These are phyloP conservation scores for Drosophila nasuta DNA, from an alignment of 1,140 invertebrate species.

Conservation along the genomic window DNA sequence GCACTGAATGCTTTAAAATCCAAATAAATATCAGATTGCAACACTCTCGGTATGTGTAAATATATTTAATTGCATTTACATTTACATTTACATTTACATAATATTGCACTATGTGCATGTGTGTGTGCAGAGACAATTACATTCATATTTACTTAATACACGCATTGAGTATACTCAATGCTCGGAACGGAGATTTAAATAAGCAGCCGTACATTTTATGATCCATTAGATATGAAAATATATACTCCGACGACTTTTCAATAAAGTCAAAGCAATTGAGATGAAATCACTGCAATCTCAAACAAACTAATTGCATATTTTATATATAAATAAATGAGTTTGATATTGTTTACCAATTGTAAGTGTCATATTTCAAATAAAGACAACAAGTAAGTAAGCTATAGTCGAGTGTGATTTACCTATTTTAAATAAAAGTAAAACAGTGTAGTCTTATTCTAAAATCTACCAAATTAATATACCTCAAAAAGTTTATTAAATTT, in stretches of 20 bases:
- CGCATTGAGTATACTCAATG: neutral
- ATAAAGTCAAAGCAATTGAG: neutral
- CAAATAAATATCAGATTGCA: slow-evolving; percentile 70
- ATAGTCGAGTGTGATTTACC: no score
- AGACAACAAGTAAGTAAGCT: no score
- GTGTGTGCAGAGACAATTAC: slow-evolving; percentile 13
- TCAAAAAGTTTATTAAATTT: neutral
- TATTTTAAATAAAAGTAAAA: no score
- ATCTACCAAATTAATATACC: no score
- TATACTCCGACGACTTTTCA: neutral
- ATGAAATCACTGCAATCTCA: neutral
- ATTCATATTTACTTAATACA: slow-evolving; percentile 12
- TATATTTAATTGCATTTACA: slow-evolving; percentile 66
- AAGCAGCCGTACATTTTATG: neutral
- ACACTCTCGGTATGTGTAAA: slow-evolving; percentile 44
- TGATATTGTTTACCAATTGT: no score
- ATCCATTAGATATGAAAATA: slow-evolving; percentile 1
- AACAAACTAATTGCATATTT: no score
- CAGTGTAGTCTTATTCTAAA: no score
- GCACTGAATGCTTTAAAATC: slow-evolving; percentile 56
- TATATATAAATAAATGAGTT: no score
- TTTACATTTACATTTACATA: slow-evolving; percentile 6
- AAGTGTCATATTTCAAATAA: no score
- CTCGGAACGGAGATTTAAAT: neutral
- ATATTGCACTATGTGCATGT: slow-evolving; percentile 19